These are phyloP conservation scores for Chrysina gloriosa DNA, from an alignment of 2,888 invertebrate genomes.

Conservation along the genomic window DNA sequence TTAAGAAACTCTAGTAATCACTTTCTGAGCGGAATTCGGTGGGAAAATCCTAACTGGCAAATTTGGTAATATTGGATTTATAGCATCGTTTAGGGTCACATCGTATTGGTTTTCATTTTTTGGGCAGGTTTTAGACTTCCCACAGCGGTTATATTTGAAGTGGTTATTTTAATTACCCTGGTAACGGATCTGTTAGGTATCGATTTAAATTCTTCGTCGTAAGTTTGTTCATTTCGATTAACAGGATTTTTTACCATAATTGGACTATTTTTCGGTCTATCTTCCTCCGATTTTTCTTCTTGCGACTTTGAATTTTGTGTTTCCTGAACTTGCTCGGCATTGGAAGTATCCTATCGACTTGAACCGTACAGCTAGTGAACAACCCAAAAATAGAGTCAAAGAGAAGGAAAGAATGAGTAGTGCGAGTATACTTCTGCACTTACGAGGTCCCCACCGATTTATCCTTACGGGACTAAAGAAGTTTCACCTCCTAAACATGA, in stretches of 20 bases:
- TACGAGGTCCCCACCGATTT: too few relatives aligned
- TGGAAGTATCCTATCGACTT: slow-evolving; percentile 54
- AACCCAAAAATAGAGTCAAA: too few relatives aligned
- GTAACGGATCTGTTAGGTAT: slow-evolving; percentile 47
- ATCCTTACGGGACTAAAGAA: too few relatives aligned
- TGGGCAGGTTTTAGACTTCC: slow-evolving; percentile 68
- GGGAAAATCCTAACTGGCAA: slow-evolving; percentile 70
- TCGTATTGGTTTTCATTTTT: slow-evolving; percentile 80
- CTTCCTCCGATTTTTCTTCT: slow-evolving; percentile 54
- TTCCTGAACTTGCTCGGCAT: slow-evolving; percentile 51
- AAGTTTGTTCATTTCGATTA: slow-evolving; percentile 50
- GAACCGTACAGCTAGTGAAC: slow-evolving; percentile 76
- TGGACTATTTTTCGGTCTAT: slow-evolving; percentile 55
- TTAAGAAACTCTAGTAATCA: too few relatives aligned
- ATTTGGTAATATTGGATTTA: slow-evolving; percentile 78
- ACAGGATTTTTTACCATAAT: slow-evolving; percentile 55
- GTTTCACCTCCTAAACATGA: too few relatives aligned
- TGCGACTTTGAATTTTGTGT: slow-evolving; percentile 53
- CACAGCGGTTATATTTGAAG: slow-evolving; percentile 54
- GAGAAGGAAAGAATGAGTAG: too few relatives aligned
- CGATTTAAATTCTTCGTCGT: slow-evolving; percentile 49
- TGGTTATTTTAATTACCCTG: slow-evolving; percentile 37
- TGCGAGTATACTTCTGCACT: too few relatives aligned
- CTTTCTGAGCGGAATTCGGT: slow-evolving; percentile 69
- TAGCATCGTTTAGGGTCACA: slow-evolving; percentile 83